Base-by-base conservation (phyloP, 2,888 invertebrate genomes). In the Cordilura impudica region DNA sequence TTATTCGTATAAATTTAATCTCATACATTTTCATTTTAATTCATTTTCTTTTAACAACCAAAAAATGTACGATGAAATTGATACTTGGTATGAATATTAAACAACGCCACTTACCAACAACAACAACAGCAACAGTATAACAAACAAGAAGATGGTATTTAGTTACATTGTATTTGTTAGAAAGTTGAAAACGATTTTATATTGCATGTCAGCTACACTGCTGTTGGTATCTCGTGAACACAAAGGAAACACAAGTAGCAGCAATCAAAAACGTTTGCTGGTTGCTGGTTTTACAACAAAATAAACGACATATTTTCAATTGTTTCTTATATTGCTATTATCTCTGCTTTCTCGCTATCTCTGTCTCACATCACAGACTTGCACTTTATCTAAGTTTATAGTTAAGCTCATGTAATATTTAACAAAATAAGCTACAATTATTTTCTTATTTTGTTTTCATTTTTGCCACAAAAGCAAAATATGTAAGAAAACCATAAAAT, bases 51-150 rank as follows among this genome's bases (percentile, higher is more conserved):
- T 54, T 26, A 47, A 39, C 53, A 63, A 18, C 19, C 21, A 58
- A 70, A 78, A 58, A 81, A 81, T 82, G 8, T 58, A n/a, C 67
- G 81, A 83, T 65, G 84, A 83, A 86, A 87, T 86, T 86, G 88
- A 85, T 87, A 86, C 88, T 87, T 87, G 85, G 83, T 85, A 88
- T 88, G 88, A 87, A 89, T 88, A 84, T 86, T 84, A 85, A 87
- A 87, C 26, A 67, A 45, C 16, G n/a, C 4, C n/a, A 51, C 10
- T 21, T 23, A 39, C 51, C 6, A 61, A 26, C 39, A 5, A 45
- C 18, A 31, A 47, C 31, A 61, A 61, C 18, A 19, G 23, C 23
- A 23, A 21, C 39, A n/a, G n/a, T 31, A 10, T 10, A 26, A 39
- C 5, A 35, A n/a, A 12, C 6, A 51, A 16, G 12, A 18, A n/a